Percentiles rank a stretch among this genome's conserved stretches.
phyloP scores from a whole-genome alignment of 2,797 vertebrate genomes.

The Aeoliscus strigatus region DNA sequence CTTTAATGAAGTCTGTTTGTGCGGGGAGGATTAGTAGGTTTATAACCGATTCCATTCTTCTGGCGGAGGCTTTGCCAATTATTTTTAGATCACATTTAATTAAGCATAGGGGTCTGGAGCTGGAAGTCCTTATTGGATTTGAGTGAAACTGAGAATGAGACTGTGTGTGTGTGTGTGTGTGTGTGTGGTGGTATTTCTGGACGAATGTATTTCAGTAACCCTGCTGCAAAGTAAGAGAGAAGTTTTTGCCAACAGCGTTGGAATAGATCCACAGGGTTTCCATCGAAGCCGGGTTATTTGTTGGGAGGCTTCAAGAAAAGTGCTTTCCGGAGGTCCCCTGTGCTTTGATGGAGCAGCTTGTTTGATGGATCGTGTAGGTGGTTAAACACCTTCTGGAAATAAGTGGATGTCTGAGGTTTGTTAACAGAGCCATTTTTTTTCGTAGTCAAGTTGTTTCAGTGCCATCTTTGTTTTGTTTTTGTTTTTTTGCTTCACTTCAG shows the following conservation, averaged over 20 bases:
- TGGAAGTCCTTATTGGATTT: slow-evolving; percentile 4
- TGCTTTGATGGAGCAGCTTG: not conserved
- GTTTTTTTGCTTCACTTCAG: not conserved
- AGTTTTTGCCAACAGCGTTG: not conserved
- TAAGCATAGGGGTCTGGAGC: slow-evolving; percentile 3
- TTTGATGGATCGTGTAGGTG: not conserved
- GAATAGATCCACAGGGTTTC: not conserved
- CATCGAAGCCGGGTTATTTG: not conserved
- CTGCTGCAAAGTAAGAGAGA: not conserved
- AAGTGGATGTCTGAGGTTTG: not conserved
- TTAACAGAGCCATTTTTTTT: not conserved
- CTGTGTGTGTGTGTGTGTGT: no score
- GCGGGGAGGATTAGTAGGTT: slow-evolving; percentile 5
- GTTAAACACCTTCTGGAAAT: not conserved
- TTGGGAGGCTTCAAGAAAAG: not conserved
- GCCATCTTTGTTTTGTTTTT: no score
- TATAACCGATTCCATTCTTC: slow-evolving; percentile 6
- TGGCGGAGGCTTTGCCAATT: slow-evolving; percentile 8
- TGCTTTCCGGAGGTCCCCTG: not conserved
- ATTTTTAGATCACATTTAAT: slow-evolving; percentile 18
- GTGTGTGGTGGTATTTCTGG: not conserved
- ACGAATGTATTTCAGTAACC: not conserved
- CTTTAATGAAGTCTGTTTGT: slow-evolving; percentile 1
- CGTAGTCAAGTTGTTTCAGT: no score
- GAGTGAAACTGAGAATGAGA: not conserved